A percentile compares a stretch with the other conserved stretches of the same genome.
Conservation (phyloP, 2,797 vertebrate species). For the Pampus argenteus region DNA sequence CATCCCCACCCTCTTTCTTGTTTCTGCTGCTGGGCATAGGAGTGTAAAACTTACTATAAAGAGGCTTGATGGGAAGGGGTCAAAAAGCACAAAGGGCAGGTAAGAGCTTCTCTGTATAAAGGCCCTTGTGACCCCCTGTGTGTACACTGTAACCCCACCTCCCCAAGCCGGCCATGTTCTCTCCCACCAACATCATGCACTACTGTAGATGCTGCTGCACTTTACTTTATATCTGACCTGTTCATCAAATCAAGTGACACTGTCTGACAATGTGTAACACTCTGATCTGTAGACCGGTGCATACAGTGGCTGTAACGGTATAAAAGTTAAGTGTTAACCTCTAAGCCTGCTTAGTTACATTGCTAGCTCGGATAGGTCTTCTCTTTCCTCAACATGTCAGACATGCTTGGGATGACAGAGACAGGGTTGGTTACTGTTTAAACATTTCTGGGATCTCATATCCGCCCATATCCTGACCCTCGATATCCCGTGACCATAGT, state of each 20-base stretch:
- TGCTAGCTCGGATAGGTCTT: slow-evolving; percentile 29
- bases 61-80: slow-evolving; percentile 92
- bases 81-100: slow-evolving; percentile 87
- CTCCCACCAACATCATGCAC: slow-evolving; percentile 53
- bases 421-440: slow-evolving; percentile 53
- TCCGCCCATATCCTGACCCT: slow-evolving; percentile 46
- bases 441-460: slow-evolving; percentile 61
- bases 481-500: slow-evolving; percentile 28
- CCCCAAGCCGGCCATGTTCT: slow-evolving; percentile 43
- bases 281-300: slow-evolving; percentile 17
- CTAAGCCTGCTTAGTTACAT: slow-evolving; percentile 46
- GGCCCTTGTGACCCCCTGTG: slow-evolving; percentile 74
- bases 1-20: slow-evolving; percentile 84
- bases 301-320: slow-evolving; percentile 35
- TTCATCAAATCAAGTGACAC: not conserved
- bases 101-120: slow-evolving; percentile 85
- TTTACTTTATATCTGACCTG: slow-evolving; percentile 70
- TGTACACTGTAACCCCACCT: slow-evolving; percentile 55
- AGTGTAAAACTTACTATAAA: slow-evolving; percentile 93
- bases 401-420: slow-evolving; percentile 61
- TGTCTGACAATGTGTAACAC: slow-evolving; percentile 15
- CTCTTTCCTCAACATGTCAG: slow-evolving; percentile 36
- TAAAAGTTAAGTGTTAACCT: slow-evolving; percentile 71
- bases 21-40: slow-evolving; percentile 88
- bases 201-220: slow-evolving; percentile 59